phyloP scores from a whole-genome alignment of 2,797 vertebrate species.

The Simalia tracyae region DNA sequence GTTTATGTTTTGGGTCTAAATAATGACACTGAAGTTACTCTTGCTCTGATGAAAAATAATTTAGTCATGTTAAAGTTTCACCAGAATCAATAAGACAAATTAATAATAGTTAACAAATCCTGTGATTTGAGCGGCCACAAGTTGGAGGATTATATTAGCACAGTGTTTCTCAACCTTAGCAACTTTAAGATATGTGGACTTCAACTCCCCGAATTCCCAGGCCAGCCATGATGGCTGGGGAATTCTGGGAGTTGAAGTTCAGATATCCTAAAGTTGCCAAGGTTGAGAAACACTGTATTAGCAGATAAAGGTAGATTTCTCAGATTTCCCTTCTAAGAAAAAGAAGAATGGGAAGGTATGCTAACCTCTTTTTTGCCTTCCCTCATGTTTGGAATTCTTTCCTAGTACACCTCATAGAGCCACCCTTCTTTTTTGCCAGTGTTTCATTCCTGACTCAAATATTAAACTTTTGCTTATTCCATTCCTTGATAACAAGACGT shows the following conservation, averaged over 20 bases:
- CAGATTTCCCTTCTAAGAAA: neutral
- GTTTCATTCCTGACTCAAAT: neutral
- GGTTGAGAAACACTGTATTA: no score
- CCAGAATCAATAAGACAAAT: neutral
- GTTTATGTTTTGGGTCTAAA: neutral
- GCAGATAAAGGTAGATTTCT: neutral
- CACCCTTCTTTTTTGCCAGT: no score
- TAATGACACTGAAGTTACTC: neutral
- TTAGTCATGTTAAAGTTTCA: neutral
- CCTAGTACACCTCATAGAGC: neutral
- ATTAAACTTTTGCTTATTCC: neutral
- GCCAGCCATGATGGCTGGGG: no score
- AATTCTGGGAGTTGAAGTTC: no score
- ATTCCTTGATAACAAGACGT: neutral
- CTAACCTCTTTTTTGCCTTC: neutral
- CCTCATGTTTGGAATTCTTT: neutral
- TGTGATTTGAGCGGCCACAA: neutral
- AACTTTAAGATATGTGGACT: no score
- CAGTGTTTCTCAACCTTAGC: no score
- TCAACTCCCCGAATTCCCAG: no score
- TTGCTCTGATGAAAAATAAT: neutral
- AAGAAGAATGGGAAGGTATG: neutral
- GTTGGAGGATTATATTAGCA: no score
- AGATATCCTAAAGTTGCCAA: no score
- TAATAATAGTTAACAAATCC: neutral